Base-by-base conservation (phyloP, 1,140 invertebrate species). In the Cherax destructor region DNA sequence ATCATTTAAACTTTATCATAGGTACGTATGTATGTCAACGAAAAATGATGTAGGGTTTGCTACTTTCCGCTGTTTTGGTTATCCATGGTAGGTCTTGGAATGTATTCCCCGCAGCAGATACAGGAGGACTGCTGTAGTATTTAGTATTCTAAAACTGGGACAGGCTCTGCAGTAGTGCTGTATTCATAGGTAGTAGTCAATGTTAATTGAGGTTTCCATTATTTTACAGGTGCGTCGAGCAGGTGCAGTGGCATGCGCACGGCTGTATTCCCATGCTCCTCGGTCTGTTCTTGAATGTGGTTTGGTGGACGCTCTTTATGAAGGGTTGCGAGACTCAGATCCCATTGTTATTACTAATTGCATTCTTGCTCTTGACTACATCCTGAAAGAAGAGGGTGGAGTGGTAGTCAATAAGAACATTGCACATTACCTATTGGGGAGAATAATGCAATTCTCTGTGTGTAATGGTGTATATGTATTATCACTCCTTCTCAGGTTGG, bases 321-420 rank as follows among this genome's bases (percentile, higher is more conserved):
- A 91, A 50, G 83, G 81, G 7, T 30, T 91, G 59, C 81, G 89
- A 61, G 89, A 91, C 83, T 84, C 89, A 47, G 88, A 91, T 59
- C 83, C 88, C 50, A 91, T 91, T 30, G 88, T 86, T 13, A 84
- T 91, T 41, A 91, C 83, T 61, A 91, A 91, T 30, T 78, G 83
- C 56, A 79, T 91, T 41, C 72, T 85, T 7, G 83, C 88, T 47
- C 76, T 91, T 49, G 88, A 91, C 41, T 24, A 21, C n/a, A 91
- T 91, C 41, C 77, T 91, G 24, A 9, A 85, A 78, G 30, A 50
- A 18, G 88, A 91, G 56, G 88, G 88, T 24, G 88, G 88, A 49
- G 59, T 91, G 13, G 88, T 91, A 18, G 61, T 91, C 83, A 91
- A 91, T 21, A 91, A 79, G 50, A 91, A 91, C 50, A 91, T 91